phyloP scores from a whole-genome alignment of 2,888 invertebrate genomes.

The Leptogaster cylindrica region DNA sequence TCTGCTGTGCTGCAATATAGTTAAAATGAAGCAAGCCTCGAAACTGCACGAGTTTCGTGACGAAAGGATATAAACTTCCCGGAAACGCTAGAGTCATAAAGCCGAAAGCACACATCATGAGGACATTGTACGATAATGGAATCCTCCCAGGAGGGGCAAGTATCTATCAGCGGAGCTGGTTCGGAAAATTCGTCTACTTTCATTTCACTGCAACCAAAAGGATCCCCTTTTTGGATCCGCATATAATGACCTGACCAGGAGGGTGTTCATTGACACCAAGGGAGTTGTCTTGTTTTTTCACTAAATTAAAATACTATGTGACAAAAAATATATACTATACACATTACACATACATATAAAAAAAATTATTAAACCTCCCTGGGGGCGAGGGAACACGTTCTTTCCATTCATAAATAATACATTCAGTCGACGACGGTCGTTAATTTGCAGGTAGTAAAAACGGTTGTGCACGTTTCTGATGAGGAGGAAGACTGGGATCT shows the following conservation, averaged over 20 bases:
- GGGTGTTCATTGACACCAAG: not conserved
- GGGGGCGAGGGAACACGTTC: not conserved
- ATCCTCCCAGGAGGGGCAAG: conserved; percentile 18
- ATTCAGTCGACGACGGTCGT: not conserved
- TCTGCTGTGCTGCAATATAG: too few species aligned
- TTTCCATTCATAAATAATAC: conserved; percentile 10
- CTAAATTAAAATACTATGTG: not conserved
- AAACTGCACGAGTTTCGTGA: not conserved
- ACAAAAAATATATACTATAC: not conserved
- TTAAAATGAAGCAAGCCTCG: too few species aligned
- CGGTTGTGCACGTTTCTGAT: not conserved
- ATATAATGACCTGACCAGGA: conserved; percentile 2
- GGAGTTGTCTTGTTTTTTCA: too few species aligned
- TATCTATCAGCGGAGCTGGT: conserved; percentile 8
- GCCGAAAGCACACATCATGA: conserved; percentile 19
- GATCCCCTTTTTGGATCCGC: not conserved
- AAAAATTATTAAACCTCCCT: not conserved
- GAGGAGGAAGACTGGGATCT: too few species aligned
- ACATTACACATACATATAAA: not conserved
- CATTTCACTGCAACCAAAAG: not conserved
- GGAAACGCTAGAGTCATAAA: conserved; percentile 25
- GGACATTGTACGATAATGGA: conserved; percentile 29
- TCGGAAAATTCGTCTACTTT: conserved; percentile 6
- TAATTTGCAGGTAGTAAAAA: conserved; percentile 10
- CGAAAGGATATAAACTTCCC: conserved; percentile 8